Percentiles rank a stretch among this genome's conserved stretches.
These are phyloP conservation scores for Allobates femoralis DNA, from an alignment of 2,797 vertebrate species.

Conservation along the genomic window DNA sequence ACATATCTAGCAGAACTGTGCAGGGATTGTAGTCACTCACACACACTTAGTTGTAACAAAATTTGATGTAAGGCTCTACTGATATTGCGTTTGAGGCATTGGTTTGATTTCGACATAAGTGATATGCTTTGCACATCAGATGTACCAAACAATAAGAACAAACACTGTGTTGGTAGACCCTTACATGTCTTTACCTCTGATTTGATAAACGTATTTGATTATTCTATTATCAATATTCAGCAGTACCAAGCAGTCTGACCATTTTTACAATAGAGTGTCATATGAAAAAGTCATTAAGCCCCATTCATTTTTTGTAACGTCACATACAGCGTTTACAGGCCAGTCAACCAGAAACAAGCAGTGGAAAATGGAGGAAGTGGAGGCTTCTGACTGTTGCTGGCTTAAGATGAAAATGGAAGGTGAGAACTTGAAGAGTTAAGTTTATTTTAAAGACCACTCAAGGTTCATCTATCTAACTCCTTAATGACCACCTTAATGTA, in stretches of 20 bases:
- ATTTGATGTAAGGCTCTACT: neutral
- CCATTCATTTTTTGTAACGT: constrained; percentile 50
- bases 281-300: constrained; percentile 42
- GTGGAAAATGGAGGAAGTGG: constrained; percentile 51
- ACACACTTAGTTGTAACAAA: neutral
- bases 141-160: neutral
- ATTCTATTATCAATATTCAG: neutral
- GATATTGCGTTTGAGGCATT: neutral
- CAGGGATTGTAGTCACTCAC: neutral
- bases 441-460: constrained; percentile 22
- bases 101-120: neutral
- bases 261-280: constrained; percentile 23
- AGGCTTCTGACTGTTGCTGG: constrained; percentile 49
- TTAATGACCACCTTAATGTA: neutral
- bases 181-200: neutral
- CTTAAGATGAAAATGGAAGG: constrained; percentile 55
- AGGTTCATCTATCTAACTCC: constrained; percentile 2
- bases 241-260: neutral
- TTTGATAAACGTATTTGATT: neutral
- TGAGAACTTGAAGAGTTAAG: constrained; percentile 31
- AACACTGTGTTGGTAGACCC: neutral
- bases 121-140: neutral
- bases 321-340: constrained; percentile 53
- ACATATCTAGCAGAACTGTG: neutral
- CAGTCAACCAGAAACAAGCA: constrained; percentile 55